These are phyloP conservation scores for Dynastes grantii DNA, from an alignment of 2,888 invertebrate genomes.

Conservation along the genomic window DNA sequence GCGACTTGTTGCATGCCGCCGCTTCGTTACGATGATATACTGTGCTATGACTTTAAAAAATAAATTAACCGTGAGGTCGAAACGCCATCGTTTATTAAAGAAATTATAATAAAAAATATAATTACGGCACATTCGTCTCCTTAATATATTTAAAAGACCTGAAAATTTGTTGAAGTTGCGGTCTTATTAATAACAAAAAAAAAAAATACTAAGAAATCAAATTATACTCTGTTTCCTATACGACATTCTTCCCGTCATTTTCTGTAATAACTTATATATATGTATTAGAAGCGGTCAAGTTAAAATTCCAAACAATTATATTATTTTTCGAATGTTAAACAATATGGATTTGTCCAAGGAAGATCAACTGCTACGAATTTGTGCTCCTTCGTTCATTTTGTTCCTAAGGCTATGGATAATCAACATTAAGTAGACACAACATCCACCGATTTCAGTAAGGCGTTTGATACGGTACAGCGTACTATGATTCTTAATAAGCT, in stretches of 20 bases:
- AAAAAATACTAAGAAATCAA: slow-evolving; percentile 9
- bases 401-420: no score
- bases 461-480: no score
- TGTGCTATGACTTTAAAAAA: slow-evolving; percentile 53
- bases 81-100: slow-evolving; percentile 56
- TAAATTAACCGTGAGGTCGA: slow-evolving; percentile 54
- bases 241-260: slow-evolving; percentile 3
- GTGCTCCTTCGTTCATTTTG: no score
- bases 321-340: neutral
- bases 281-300: neutral
- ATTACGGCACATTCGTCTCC: slow-evolving; percentile 54
- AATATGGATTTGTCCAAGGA: no score
- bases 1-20: slow-evolving; percentile 30
- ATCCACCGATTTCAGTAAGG: no score
- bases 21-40: slow-evolving; percentile 51
- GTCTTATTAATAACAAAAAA: slow-evolving; percentile 31
- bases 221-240: slow-evolving; percentile 24
- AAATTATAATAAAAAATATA: slow-evolving; percentile 55
- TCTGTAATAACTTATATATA: neutral
- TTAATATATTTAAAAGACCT: slow-evolving; percentile 48
- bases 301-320: neutral
- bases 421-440: no score
- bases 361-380: no score
- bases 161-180: slow-evolving; percentile 53
- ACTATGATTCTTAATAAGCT: no score